Evolutionary conservation across 2,113 vertebrate genomes (phyloP), one percentile per base, ranked within the genome.

Genomic region (Promerops cafer): DNA sequence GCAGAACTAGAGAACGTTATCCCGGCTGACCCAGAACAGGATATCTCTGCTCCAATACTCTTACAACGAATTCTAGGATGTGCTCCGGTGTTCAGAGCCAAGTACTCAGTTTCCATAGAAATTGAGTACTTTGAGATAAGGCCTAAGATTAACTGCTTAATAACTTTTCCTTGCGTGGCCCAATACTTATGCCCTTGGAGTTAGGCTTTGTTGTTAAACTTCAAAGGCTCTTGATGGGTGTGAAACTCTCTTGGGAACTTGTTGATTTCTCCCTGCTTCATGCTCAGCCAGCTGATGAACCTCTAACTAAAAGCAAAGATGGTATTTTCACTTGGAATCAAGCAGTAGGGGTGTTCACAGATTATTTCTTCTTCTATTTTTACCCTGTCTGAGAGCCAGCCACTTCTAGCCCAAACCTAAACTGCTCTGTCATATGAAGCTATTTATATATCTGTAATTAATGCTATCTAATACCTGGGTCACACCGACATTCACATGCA

Each of bases 61-160:
- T 56, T 6, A 59, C 57, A 74, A 4, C 10, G 77, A 71, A 77
- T 52, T 91, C 69, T 56, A 3, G 23, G 28, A 60, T 53, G 28
- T 6, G 40, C 53, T 77, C 44, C 2, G 0, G 31, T 9, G 1
- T 69, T 77, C 85, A 50, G 59, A 93, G 92, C 63, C 88, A 94
- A 92, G 53, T 10, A 42, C 59, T 72, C 66, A 6, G 83, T 92
- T 89, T 83, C 94, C 85, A 85, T 54, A 89, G 92, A 83, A 78
- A 93, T n/a, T 63, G 39, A 88, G 50, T 16, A 70, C 53, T 52
- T 86, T 42, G 75, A 94, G 89, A 88, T 88, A 96, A 93, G 60
- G 70, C 40, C 68, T 11, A 39, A 52, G 79, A 64, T 90, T 84
- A 90, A 87, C 85, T 78, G 57, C 64, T 82, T 91, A 63, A 71